Conservation (phyloP, 2,888 invertebrate species). For the Tenthredo notha region DNA sequence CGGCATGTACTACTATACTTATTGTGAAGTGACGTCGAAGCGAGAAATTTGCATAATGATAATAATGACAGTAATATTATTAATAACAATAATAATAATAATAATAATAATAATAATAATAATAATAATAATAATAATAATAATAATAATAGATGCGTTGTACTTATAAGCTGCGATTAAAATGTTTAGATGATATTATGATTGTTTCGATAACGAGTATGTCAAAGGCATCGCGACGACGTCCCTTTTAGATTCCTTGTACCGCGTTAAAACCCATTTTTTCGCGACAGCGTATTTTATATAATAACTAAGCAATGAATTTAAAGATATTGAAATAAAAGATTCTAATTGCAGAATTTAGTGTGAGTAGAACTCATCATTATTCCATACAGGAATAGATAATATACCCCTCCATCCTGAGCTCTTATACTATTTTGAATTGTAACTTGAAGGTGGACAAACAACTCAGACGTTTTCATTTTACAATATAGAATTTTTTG, state of each 20-base stretch:
- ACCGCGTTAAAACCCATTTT: slow-evolving; percentile 3
- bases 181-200: neutral
- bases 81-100: neutral
- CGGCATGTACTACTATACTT: neutral
- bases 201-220: neutral
- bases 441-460: neutral
- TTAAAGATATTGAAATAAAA: slow-evolving; percentile 19
- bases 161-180: slow-evolving; percentile 9
- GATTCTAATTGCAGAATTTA: neutral
- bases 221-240: slow-evolving; percentile 17
- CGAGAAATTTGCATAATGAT: slow-evolving; percentile 1
- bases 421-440: neutral
- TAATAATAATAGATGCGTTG: neutral
- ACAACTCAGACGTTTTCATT: neutral
- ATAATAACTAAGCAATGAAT: slow-evolving; percentile 37
- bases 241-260: slow-evolving; percentile 4
- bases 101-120: neutral
- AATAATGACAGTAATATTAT: neutral
- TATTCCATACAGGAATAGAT: neutral
- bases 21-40: slow-evolving; percentile 14
- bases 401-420: neutral
- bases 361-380: neutral
- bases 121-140: neutral
- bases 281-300: slow-evolving; percentile 10
- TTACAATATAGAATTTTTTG: neutral